phyloP scores from a whole-genome alignment of 2,888 invertebrate genomes.

The Nephrotoma appendiculata region DNA sequence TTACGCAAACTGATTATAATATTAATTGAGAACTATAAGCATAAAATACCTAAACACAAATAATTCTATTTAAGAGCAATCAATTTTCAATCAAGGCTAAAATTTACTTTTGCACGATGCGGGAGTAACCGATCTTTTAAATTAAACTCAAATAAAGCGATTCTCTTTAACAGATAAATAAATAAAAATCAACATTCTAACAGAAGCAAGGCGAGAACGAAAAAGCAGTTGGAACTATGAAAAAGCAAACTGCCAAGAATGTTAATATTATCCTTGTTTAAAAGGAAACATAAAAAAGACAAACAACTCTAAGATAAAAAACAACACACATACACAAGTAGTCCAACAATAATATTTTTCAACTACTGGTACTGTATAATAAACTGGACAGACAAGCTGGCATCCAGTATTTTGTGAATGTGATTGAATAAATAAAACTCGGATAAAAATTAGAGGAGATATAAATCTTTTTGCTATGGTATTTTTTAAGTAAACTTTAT shows the following conservation, averaged over 20 bases:
- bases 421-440: neutral
- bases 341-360: neutral
- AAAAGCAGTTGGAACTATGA: neutral
- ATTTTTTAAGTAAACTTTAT: neutral
- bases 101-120: neutral
- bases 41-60: no score
- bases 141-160: neutral
- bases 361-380: neutral
- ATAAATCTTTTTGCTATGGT: neutral
- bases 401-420: neutral
- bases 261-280: neutral
- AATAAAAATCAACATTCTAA: neutral
- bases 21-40: no score
- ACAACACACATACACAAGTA: neutral
- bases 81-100: neutral
- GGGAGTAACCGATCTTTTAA: neutral
- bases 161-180: neutral
- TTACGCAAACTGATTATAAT: no score
- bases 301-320: neutral
- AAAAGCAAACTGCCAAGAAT: neutral
- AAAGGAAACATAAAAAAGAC: neutral
- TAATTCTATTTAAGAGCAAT: neutral
- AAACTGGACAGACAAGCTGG: neutral
- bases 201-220: neutral
- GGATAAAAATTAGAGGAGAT: neutral